Base-by-base conservation (phyloP, 2,888 invertebrate genomes). In the Eupithecia vulgata region DNA sequence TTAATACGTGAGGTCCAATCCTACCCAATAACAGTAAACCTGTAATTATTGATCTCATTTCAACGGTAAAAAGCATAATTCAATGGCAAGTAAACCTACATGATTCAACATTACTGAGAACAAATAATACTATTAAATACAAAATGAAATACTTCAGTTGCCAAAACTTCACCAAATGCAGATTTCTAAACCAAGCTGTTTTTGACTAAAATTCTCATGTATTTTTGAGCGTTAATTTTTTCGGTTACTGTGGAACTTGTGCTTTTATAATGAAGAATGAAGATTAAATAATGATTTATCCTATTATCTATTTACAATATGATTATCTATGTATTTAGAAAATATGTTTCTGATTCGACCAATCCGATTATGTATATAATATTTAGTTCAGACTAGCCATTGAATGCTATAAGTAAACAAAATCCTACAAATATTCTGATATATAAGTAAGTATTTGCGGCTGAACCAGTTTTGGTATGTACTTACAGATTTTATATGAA, bases 81-180 rank as follows among this genome's bases (percentile, higher is more conserved):
- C 2, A 57, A 57, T 57, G 57, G 21, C 13, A 57, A 25, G 12
- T 57, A 57, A 25, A 57, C 12, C 25, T 57, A 57, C 25, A 25
- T n/a, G 21, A 57, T 57, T 57, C 25, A 57, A 25, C 12, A 57
- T 25, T 21, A 12, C 21, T 57, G 21, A 25, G 12, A 57, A 25
- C 4, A 57, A 52, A 25, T 57, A 57, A 57, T 57, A 57, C 57
- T 57, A 21, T 57, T 25, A 57, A 57, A 57, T 57, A 57, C 57
- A 57, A 57, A 57, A 57, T 57, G 57, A 57, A 57, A 57, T 57
- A 57, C 57, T 57, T 25, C 25, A 57, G 57, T 57, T 25, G 57
- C 21, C 57, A 57, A 57, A 21, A 57, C 25, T 13, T 25, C 57
- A 57, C 13, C 21, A 57, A 57, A 25, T 57, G 57, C 57, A 13